Evolutionary conservation across 2,888 invertebrate genomes (phyloP).

Genomic region (Chrysotoxum bicinctum): DNA sequence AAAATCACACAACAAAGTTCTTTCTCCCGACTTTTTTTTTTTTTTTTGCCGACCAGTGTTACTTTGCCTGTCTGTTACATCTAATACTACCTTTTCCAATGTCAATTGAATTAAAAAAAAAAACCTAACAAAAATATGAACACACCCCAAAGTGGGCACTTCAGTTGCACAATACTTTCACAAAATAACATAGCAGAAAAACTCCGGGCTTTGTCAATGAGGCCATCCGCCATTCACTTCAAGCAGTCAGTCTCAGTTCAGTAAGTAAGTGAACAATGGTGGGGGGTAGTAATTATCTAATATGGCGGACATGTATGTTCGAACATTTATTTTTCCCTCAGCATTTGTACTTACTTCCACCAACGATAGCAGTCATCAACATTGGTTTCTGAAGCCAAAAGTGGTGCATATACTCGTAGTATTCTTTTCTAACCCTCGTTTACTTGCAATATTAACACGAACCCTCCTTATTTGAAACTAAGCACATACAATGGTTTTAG

Average conservation of each 20-base stretch:
- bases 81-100: neutral
- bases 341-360: conserved; percentile 42
- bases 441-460: conserved; percentile 35
- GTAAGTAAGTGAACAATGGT: conserved; percentile 28
- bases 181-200: conserved; percentile 38
- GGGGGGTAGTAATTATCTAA: conserved; percentile 68
- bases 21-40: no score
- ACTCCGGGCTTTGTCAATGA: conserved; percentile 17
- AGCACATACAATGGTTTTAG: conserved; percentile 51
- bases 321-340: conserved; percentile 41
- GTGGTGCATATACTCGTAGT: neutral
- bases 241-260: conserved; percentile 27
- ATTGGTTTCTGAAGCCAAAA: neutral
- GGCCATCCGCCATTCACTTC: conserved; percentile 38
- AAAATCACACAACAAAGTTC: no score
- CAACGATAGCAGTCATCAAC: conserved; percentile 24
- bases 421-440: conserved; percentile 53
- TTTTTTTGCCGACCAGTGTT: no score
- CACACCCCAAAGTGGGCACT: conserved; percentile 66
- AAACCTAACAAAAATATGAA: conserved; percentile 16
- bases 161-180: conserved; percentile 34
- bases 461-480: conserved; percentile 44
- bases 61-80: neutral
- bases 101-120: conserved; percentile 36
- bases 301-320: conserved; percentile 46